Base-by-base conservation (phyloP, 2,888 invertebrate genomes). In the Xanthia togata region DNA sequence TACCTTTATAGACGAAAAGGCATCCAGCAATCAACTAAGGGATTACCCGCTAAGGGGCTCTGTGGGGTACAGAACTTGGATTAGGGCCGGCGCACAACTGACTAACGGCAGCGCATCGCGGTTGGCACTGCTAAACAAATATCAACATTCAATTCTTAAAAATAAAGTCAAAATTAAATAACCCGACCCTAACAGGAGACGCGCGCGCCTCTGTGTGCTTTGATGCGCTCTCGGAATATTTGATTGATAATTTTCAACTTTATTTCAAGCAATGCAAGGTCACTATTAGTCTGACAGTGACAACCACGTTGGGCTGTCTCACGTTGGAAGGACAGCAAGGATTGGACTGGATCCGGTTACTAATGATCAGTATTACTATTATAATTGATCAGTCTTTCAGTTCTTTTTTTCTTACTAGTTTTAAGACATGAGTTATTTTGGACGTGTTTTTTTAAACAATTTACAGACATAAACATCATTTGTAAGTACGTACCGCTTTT, bases 401-500 rank as follows among this genome's bases (percentile, higher is more conserved):
- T n/a, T n/a, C n/a, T n/a, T n/a, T n/a, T n/a, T n/a, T n/a, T n/a
- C n/a, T n/a, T n/a, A n/a, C n/a, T n/a, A 26, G 11, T 26, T 44
- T 11, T 23, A 47, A 47, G 31, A 65, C 26, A 41, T n/a, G 1
- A 20, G 12, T 31, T 8, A 65, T 31, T 65, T 23, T 31, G 23
- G 4, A 47, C 2, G 14, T 23, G 1, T 8, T 57, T 12, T 26
- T 57, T 26, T 5, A 26, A 14, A 26, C 14, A 1, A 26, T 17
- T 57, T 26, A 57, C 6, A 23, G 4, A 67, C 50, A 67, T 35
- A 47, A 65, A 47, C 35, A 50, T 67, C 0, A 35, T 23, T n/a
- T n/a, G 17, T 50, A 35, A n/a, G n/a, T 41, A 94, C 95, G 93
- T 81, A 96, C 96, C 90, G 93, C 90, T 90, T 92, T 94, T 64